These are phyloP conservation scores for Dasyurus viverrinus DNA, from an alignment of 2,113 vertebrate species.

Conservation along the genomic window DNA sequence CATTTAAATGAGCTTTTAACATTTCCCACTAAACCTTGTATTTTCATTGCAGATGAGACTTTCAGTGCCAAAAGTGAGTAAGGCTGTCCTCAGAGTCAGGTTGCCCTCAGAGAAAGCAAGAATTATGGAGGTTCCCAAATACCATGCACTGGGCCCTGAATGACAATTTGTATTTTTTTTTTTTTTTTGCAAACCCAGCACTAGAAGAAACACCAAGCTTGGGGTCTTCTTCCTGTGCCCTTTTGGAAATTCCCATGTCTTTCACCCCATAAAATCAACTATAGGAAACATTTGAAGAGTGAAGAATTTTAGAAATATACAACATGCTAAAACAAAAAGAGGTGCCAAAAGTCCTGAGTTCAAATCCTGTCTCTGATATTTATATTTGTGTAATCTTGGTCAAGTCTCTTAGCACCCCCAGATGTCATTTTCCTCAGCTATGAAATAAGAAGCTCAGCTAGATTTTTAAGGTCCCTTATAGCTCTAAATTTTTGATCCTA, in stretches of 20 bases:
- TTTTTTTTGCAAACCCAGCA: neutral
- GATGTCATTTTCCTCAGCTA: neutral
- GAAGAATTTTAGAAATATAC: neutral
- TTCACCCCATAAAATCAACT: neutral
- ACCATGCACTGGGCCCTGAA: neutral
- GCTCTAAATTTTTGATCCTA: neutral
- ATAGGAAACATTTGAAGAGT: neutral
- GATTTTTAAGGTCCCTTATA: neutral
- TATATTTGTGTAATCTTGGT: neutral
- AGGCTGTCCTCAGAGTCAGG: no score
- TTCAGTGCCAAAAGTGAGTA: constrained; percentile 14
- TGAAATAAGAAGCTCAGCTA: neutral
- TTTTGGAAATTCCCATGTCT: neutral
- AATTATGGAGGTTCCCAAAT: neutral
- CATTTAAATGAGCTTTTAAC: constrained; percentile 18
- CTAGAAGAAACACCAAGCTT: neutral
- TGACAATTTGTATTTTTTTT: neutral
- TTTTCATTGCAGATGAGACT: neutral
- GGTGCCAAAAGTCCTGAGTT: neutral
- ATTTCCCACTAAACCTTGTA: neutral
- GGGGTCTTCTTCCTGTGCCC: neutral
- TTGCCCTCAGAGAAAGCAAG: neutral
- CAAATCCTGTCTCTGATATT: neutral
- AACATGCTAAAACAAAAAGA: neutral
- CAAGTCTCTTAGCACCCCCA: neutral